These are phyloP conservation scores for Chelonia mydas DNA, from an alignment of 2,797 vertebrate species.

Conservation along the genomic window DNA sequence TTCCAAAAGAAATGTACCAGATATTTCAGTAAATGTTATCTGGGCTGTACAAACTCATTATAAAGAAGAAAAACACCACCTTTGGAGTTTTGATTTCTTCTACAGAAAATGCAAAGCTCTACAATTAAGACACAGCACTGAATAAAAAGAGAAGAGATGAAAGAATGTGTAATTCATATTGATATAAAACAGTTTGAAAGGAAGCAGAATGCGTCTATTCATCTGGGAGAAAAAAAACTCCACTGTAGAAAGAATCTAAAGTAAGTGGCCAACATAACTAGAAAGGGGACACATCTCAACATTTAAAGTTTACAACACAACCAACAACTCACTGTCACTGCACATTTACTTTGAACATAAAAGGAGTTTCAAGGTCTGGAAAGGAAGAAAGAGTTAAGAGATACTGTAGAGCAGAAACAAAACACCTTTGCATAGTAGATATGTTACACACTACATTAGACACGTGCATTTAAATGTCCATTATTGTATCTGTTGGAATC, in stretches of 20 bases:
- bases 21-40: background rate
- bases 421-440: background rate
- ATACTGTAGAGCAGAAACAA: background rate
- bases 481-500: accelerated
- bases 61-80: background rate
- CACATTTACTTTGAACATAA: background rate
- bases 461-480: background rate
- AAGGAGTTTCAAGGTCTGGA: background rate
- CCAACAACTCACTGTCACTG: background rate
- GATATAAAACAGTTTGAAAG: background rate
- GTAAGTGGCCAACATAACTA: background rate
- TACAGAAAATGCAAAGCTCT: background rate
- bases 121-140: background rate
- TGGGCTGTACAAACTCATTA: background rate
- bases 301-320: background rate
- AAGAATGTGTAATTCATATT: background rate
- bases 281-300: background rate
- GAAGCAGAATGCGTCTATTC: background rate
- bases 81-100: background rate
- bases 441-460: background rate
- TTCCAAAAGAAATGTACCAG: background rate
- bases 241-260: background rate
- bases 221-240: background rate
- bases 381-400: background rate
- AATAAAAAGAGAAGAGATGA: background rate